Evolutionary conservation across 2,888 invertebrate species (phyloP), one percentile per base, ranked within the genome.

Genomic region (Coenonympha arcania): DNA sequence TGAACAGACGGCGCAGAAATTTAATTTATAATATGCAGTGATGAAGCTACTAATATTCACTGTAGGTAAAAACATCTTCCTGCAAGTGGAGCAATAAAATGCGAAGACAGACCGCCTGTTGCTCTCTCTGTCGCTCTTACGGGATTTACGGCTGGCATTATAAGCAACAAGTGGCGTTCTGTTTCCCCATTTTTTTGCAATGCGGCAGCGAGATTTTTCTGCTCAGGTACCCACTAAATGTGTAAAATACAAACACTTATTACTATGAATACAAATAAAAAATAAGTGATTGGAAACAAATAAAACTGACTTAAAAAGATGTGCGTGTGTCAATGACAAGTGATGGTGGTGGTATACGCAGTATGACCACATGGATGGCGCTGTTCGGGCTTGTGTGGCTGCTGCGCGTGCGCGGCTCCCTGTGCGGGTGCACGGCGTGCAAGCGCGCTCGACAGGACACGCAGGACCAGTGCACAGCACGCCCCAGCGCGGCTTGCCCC

Each of bases 371-470:
- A 86, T 90, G 89, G 88, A 93, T 93, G 93, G 93, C 93, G 89
- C 90, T 93, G 70, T 93, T 93, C 88, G 93, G 93, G 83, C 91
- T 93, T 90, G 93, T 93, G 85, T 93, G 93, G 93, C 88, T 93
- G 79, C 81, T 93, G 77, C 91, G 93, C 69, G 91, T 93, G 80
- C 92, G 93, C 78, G 91, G 92, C 65, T 92, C 93, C 74, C 90
- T 93, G 79, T 92, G 92, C 76, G 90, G 91, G 60, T 92, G 92
- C 82, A 89, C 91, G 50, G 91, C 91, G 69, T 91, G 91, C 79
- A 88, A 89, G 63, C 88, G 88, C 62, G 89, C 88, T 54, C 73
- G 85, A 47, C 70, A 71, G 63, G 55, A 71, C 66, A 54, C 69
- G 58, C 50, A 72, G 61, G 74, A 58, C 69, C 52, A 72, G 13